phyloP scores from a whole-genome alignment of 2,113 vertebrate species.

The Tetraodon nigroviridis region DNA sequence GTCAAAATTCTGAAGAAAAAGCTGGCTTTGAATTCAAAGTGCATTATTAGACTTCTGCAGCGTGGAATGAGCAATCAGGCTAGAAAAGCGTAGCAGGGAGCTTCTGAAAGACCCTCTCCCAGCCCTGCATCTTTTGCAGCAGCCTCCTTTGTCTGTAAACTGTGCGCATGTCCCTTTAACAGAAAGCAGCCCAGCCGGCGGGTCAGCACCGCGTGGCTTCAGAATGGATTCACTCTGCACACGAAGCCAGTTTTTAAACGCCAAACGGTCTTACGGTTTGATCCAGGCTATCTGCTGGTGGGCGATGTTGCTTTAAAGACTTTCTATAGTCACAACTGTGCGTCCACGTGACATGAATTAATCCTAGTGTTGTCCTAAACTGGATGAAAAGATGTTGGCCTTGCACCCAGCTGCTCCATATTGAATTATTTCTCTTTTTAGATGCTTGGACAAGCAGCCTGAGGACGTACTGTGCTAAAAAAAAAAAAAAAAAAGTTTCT shows the following conservation, averaged over 20 bases:
- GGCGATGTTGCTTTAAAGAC: conserved; percentile 37
- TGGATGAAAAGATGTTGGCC: conserved; percentile 32
- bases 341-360: conserved; percentile 26
- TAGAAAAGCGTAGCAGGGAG: neutral
- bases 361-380: conserved; percentile 39
- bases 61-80: neutral
- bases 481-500: conserved; percentile 22
- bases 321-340: conserved; percentile 33
- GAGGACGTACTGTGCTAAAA: conserved; percentile 53
- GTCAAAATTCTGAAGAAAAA: conserved; percentile 9
- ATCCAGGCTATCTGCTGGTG: conserved; percentile 29
- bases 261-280: conserved; percentile 49
- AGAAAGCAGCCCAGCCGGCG: conserved; percentile 58
- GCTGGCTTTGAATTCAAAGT: conserved; percentile 3
- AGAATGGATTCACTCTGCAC: conserved; percentile 65
- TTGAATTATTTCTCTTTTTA: conserved; percentile 27
- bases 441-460: neutral
- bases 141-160: conserved; percentile 68
- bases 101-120: conserved; percentile 42
- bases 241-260: conserved; percentile 58
- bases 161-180: conserved; percentile 80
- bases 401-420: conserved; percentile 7
- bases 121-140: conserved; percentile 58
- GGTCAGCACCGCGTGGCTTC: conserved; percentile 69
- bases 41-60: neutral